phyloP scores from a whole-genome alignment of 1,140 invertebrate species.

The Pseudomyrmex sp. region DNA sequence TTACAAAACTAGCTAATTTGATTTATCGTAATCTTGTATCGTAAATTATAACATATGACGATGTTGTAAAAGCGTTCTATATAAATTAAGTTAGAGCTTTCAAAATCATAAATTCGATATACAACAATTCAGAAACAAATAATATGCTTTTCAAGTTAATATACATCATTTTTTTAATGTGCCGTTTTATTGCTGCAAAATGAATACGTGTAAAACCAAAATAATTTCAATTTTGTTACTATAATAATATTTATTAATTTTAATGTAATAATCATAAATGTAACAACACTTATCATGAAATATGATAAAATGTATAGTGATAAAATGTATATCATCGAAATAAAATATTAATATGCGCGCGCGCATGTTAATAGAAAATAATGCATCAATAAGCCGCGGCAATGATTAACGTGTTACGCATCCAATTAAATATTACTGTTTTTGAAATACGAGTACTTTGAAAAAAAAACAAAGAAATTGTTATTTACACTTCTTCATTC shows the following conservation, averaged over 20 bases:
- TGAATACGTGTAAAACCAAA: neutral
- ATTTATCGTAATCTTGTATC: too few relatives aligned
- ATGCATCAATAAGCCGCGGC: constrained; percentile 24
- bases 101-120: too few relatives aligned
- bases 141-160: neutral
- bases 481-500: too few relatives aligned
- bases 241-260: constrained; percentile 13
- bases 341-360: neutral
- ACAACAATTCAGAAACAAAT: neutral
- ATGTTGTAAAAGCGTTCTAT: too few relatives aligned
- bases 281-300: constrained; percentile 12
- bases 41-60: too few relatives aligned
- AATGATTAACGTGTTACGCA: constrained; percentile 26
- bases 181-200: constrained; percentile 6
- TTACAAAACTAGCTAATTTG: too few relatives aligned
- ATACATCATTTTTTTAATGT: neutral
- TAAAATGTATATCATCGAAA: constrained; percentile 21
- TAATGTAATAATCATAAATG: constrained; percentile 20
- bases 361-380: constrained; percentile 1
- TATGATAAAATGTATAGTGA: neutral
- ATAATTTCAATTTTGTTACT: neutral
- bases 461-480: neutral
- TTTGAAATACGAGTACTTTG: neutral
- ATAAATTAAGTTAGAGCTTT: too few relatives aligned
- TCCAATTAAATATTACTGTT: neutral